A percentile compares a stretch with the other conserved stretches of the same genome.
These are phyloP conservation scores for Tolmerus cingulatus DNA, from an alignment of 2,888 invertebrate species.

Conservation along the genomic window DNA sequence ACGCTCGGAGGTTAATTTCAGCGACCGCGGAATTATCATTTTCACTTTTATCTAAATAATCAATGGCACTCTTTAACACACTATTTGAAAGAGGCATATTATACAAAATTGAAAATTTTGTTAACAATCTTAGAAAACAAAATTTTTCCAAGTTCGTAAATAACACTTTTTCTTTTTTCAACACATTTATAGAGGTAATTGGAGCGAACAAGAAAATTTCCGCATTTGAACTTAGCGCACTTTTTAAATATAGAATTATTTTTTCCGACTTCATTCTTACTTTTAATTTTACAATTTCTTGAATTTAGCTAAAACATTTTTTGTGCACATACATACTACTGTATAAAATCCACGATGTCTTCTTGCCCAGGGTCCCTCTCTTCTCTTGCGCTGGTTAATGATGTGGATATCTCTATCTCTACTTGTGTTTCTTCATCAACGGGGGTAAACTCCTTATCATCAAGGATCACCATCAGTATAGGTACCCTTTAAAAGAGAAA, in stretches of 20 bases:
- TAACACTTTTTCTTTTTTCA: conserved; percentile 11
- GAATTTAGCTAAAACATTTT: background rate
- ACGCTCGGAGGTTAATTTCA: background rate
- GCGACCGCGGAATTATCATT: background rate
- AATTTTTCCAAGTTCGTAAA: conserved; percentile 16
- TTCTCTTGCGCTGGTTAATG: background rate
- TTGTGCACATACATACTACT: too few species aligned
- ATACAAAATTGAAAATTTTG: conserved; percentile 13
- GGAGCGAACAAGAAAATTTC: background rate
- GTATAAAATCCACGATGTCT: background rate
- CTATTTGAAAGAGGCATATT: conserved; percentile 1
- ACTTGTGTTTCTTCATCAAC: background rate
- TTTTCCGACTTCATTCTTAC: background rate
- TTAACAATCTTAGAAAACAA: conserved; percentile 10
- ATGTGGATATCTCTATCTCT: background rate
- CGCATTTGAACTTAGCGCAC: background rate
- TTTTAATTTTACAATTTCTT: background rate
- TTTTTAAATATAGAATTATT: background rate
- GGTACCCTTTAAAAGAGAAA: background rate
- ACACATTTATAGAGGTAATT: background rate
- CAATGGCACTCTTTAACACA: background rate
- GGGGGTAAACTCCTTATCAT: background rate
- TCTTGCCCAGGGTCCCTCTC: background rate
- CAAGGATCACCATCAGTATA: background rate
- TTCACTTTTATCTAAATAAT: background rate